Evolutionary conservation across 2,797 vertebrate species (phyloP).

Genomic region (Arnoldichthys spilopterus): DNA sequence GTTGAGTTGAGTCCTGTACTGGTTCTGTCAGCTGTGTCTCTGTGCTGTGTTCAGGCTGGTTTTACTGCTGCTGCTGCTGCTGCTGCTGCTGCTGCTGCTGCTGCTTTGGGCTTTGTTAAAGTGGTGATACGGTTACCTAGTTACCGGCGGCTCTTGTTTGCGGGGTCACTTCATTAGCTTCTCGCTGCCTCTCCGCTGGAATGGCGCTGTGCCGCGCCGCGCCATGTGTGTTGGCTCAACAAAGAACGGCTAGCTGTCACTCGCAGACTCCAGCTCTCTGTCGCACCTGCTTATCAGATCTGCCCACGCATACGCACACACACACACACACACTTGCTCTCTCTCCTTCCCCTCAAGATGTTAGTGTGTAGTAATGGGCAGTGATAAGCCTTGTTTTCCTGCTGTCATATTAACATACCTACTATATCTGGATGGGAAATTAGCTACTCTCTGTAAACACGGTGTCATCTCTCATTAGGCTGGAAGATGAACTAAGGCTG

Average conservation of each 20-base stretch:
- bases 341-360: conserved; percentile 44
- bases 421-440: conserved; percentile 56
- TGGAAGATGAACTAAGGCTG: conserved; percentile 28
- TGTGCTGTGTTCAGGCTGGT: background rate
- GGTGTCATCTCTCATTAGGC: conserved; percentile 54
- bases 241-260: conserved; percentile 52
- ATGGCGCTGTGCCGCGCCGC: conserved; percentile 39
- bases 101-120: conserved; percentile 47
- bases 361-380: conserved; percentile 56
- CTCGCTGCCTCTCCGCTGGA: conserved; percentile 46
- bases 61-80: background rate
- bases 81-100: conserved; percentile 13
- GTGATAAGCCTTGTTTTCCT: conserved; percentile 56
- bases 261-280: conserved; percentile 39
- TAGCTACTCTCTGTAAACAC: conserved; percentile 56
- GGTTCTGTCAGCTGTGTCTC: conserved; percentile 23
- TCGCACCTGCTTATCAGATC: conserved; percentile 54
- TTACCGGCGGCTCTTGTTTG: conserved; percentile 57
- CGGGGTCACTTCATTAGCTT: conserved; percentile 60
- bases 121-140: conserved; percentile 58
- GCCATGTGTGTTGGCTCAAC: conserved; percentile 52
- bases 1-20: conserved; percentile 16
- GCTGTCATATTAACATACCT: conserved; percentile 60
- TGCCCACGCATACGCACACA: conserved; percentile 34
- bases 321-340: conserved; percentile 25